These are phyloP conservation scores for Dipus sagitta DNA, from an alignment of 2,797 vertebrate species.

Conservation along the genomic window DNA sequence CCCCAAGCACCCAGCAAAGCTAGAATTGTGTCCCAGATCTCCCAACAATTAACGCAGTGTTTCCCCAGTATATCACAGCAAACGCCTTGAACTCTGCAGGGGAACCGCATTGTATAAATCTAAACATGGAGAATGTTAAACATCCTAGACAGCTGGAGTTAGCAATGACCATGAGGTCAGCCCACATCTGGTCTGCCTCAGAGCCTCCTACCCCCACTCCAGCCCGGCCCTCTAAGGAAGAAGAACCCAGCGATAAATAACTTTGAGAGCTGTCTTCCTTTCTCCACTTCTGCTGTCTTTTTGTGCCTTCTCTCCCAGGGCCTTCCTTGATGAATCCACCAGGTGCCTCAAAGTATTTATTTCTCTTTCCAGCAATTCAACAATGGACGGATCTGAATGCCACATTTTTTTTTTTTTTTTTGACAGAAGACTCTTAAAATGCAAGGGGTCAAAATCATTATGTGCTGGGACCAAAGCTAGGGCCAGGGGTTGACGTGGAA, in stretches of 20 bases:
- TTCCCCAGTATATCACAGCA: conserved; percentile 57
- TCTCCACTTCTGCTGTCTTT: conserved; percentile 58
- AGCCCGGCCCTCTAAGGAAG: conserved; percentile 56
- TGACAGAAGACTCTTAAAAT: conserved; percentile 60
- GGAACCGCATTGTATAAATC: conserved; percentile 72
- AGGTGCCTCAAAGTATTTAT: conserved; percentile 75
- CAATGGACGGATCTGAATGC: conserved; percentile 55
- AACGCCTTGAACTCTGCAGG: conserved; percentile 75
- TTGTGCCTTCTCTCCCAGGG: conserved; percentile 61
- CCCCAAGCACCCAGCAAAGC: conserved; percentile 20
- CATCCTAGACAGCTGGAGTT: conserved; percentile 69
- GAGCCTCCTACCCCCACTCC: not conserved
- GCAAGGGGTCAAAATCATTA: conserved; percentile 65
- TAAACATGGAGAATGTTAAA: conserved; percentile 72
- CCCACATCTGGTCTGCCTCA: conserved; percentile 79
- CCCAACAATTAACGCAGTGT: conserved; percentile 53
- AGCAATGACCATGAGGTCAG: conserved; percentile 71
- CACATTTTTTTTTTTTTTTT: conserved; percentile 50
- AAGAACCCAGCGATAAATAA: conserved; percentile 78
- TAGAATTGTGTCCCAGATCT: conserved; percentile 47
- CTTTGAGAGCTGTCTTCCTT: conserved; percentile 55
- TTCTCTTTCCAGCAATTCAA: conserved; percentile 76
- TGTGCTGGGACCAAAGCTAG: conserved; percentile 54
- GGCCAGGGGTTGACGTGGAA: not conserved
- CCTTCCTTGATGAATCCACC: conserved; percentile 76